phyloP scores from a whole-genome alignment of 53 echinoderm and acorn worm species.

The Patiria pectinifera region DNA sequence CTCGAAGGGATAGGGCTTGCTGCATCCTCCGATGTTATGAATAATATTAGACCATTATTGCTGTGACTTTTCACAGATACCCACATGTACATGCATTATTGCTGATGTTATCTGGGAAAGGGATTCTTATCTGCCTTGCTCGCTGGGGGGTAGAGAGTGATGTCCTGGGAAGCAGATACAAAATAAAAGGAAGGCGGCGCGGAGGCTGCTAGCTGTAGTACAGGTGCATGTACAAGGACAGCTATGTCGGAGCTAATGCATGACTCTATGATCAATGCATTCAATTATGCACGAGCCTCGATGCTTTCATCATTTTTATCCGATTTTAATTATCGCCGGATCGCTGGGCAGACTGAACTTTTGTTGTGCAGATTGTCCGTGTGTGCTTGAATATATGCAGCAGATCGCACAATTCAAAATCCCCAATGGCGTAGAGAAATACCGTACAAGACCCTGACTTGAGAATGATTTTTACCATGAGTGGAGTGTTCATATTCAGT shows the following conservation, averaged over 20 bases:
- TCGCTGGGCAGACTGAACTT: too few species aligned
- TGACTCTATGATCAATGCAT: neutral
- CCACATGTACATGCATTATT: neutral
- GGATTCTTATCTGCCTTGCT: slow-evolving; percentile 6
- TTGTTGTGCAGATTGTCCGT: too few species aligned
- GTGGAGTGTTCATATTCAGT: too few species aligned
- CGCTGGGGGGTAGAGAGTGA: neutral
- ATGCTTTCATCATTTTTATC: neutral
- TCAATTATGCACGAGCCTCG: neutral
- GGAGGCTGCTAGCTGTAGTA: neutral
- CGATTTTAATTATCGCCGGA: neutral
- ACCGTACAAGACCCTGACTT: too few species aligned
- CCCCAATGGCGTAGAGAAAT: too few species aligned
- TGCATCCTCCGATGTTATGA: neutral
- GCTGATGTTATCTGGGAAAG: neutral
- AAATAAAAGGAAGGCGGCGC: neutral
- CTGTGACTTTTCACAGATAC: neutral
- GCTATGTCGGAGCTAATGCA: neutral
- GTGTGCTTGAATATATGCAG: too few species aligned
- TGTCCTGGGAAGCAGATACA: neutral
- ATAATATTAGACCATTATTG: neutral
- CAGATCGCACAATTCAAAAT: too few species aligned
- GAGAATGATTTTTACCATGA: too few species aligned
- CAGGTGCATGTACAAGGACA: neutral
- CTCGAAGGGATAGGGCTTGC: neutral